Evolutionary conservation across 1,140 invertebrate genomes (phyloP), one percentile per base, ranked within the genome.

Genomic region (Globodera rostochiensis): DNA sequence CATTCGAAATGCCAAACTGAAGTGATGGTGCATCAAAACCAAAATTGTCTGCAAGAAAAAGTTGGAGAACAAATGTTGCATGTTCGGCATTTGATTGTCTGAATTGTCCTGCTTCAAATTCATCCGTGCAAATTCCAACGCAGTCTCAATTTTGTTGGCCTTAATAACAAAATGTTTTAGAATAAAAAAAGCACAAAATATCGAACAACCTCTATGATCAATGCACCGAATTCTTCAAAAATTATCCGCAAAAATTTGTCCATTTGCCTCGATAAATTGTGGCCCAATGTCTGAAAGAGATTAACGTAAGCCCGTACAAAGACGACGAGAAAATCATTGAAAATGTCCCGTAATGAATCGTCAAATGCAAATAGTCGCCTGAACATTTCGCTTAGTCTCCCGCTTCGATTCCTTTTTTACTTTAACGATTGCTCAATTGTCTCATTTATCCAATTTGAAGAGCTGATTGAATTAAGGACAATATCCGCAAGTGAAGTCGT

Each of bases 1-100:
- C 66, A 84, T 21, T 73, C 57, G 83, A 60, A 84, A 84, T 8
- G 81, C 83, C 53, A 84, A 49, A 36, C 74, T 53, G 70, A 84
- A 85, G 69, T 84, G 66, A 57, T 80, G 60, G 25, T 83, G 83
- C 82, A 84, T 76, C n/a, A 85, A 21, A 69, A 47, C n/a, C 74
- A 85, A 36, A 84, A 80, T 60, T 9, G 66, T 45, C 25, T 81
- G 80, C 49, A 84, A 53, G 45, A 82, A 64, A 57, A 82, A 82
- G 64, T 80, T 82, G 45, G 81, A 80, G 45, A 82, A 73, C 57
- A 78, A 45, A 50, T 66, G 77, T 46, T 78, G 77, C 66, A 78
- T 64, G 9, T 25, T 46, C 49, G 53, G 53, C 13, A 64, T 66
- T 69, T 78, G 49, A 3, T 49, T 21, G 49, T 21, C 49, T n/a